Evolutionary conservation across 2,113 vertebrate genomes (phyloP).

Genomic region (Ictalurus punctatus): DNA sequence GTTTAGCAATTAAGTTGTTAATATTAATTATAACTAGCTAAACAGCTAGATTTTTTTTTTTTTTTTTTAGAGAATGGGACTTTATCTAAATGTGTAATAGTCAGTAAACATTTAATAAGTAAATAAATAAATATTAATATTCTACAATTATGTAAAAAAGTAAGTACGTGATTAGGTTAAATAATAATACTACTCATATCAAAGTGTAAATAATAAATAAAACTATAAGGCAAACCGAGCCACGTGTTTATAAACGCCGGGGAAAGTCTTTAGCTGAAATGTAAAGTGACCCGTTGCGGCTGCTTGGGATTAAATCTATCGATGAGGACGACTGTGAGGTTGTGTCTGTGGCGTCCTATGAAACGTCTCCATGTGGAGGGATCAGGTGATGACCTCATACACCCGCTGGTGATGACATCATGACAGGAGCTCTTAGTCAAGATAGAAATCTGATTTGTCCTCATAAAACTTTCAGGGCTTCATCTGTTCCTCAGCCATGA

Average conservation of each 20-base stretch:
- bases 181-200: neutral
- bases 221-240: too few relatives aligned
- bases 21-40: neutral
- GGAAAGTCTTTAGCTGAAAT: neutral
- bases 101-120: too few relatives aligned
- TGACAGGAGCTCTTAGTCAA: slow-evolving; percentile 49
- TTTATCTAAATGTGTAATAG: neutral
- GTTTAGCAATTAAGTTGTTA: neutral
- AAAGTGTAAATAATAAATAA: neutral
- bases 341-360: neutral
- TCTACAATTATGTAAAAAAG: neutral
- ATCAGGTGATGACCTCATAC: slow-evolving; percentile 53
- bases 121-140: neutral
- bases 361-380: slow-evolving; percentile 33
- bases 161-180: neutral
- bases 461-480: slow-evolving; percentile 62
- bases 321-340: neutral
- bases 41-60: neutral
- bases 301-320: neutral
- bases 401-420: slow-evolving; percentile 56
- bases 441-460: slow-evolving; percentile 59
- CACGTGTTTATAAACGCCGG: too few relatives aligned
- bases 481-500: slow-evolving; percentile 50
- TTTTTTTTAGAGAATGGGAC: neutral
- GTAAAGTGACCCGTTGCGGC: neutral